Conservation (phyloP, 2,888 invertebrate genomes). For the Chaitophorus viminalis region DNA sequence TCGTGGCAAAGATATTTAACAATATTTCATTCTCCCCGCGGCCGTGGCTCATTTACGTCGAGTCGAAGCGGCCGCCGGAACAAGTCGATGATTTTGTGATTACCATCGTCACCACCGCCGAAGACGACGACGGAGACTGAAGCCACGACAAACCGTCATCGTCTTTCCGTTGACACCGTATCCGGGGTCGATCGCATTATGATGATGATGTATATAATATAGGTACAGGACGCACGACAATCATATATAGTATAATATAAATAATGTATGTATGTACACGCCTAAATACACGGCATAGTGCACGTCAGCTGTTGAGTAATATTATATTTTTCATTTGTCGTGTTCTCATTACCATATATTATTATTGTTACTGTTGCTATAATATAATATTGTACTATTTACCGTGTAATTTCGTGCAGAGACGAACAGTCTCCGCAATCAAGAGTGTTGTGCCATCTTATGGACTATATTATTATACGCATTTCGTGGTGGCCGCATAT, state of each 20-base stretch:
- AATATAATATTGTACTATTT: too few relatives aligned
- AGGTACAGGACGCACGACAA: not conserved
- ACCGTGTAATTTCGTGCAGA: too few relatives aligned
- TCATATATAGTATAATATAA: not conserved
- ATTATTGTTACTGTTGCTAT: too few relatives aligned
- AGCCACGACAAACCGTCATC: not conserved
- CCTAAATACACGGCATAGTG: not conserved
- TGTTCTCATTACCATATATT: too few relatives aligned
- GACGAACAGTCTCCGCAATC: too few relatives aligned
- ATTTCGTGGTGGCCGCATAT: too few relatives aligned
- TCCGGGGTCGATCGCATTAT: not conserved
- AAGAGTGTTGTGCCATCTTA: too few relatives aligned
- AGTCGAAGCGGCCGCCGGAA: slow-evolving; percentile 34
- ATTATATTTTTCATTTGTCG: too few relatives aligned
- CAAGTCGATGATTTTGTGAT: slow-evolving; percentile 58
- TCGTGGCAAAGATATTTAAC: slow-evolving; percentile 27
- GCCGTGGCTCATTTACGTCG: slow-evolving; percentile 54
- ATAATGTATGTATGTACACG: too few relatives aligned
- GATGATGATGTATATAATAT: too few relatives aligned
- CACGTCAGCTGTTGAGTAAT: not conserved
- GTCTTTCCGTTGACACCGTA: not conserved
- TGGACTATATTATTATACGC: too few relatives aligned
- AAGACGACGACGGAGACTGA: not conserved
- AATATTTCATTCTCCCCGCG: slow-evolving; percentile 50
- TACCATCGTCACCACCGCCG: slow-evolving; percentile 8